Evolutionary conservation across 2,888 invertebrate genomes (phyloP).

Genomic region (Margaritifera margaritifera): DNA sequence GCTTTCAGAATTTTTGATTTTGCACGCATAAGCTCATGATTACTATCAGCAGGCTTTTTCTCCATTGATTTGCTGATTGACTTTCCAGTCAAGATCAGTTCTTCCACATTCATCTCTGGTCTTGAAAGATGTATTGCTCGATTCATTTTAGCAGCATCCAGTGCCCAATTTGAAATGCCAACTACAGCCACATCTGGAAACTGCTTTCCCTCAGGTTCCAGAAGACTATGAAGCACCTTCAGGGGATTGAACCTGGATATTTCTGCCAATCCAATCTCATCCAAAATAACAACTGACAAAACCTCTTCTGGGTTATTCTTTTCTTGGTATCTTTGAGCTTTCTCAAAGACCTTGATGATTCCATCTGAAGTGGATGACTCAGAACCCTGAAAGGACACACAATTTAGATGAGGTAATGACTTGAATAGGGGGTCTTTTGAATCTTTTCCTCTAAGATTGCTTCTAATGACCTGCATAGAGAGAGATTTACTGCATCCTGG

Average conservation of each 20-base stretch:
- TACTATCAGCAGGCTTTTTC: conserved; percentile 1
- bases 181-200: conserved; percentile 54
- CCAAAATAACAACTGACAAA: conserved; percentile 54
- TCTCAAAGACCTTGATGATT: conserved; percentile 55
- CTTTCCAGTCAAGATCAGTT: conserved; percentile 45
- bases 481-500: conserved; percentile 58
- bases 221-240: conserved; percentile 54
- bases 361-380: conserved; percentile 60
- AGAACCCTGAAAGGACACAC: conserved; percentile 55
- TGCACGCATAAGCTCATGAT: no score
- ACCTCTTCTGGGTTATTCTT: conserved; percentile 35
- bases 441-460: conserved; percentile 51
- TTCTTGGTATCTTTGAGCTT: conserved; percentile 47
- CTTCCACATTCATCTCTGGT: conserved; percentile 51
- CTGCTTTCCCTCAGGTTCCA: conserved; percentile 46
- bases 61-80: conserved; percentile 41
- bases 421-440: conserved; percentile 47
- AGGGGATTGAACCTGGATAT: conserved; percentile 56
- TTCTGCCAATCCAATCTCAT: conserved; percentile 62
- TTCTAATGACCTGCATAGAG: conserved; percentile 50
- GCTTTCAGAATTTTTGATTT: no score
- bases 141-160: conserved; percentile 65
- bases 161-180: conserved; percentile 56
- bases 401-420: conserved; percentile 42
- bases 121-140: conserved; percentile 57